Conservation (phyloP, 2,888 invertebrate genomes). For the Thymelicus sylvestris region DNA sequence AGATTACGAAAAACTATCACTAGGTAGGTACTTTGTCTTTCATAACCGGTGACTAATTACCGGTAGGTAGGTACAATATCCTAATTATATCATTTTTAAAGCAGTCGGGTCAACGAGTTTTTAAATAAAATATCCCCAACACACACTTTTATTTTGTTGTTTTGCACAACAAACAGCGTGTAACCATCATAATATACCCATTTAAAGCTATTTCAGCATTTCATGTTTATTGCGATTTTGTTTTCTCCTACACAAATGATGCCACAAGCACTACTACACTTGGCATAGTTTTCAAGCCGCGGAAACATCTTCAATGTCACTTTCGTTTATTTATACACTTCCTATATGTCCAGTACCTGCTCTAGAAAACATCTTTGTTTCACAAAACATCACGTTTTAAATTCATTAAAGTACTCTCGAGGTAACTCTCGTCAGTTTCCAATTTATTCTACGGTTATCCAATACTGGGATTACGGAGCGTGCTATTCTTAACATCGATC, state of each 20-base stretch:
- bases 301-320: conserved; percentile 72
- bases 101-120: too few relatives aligned
- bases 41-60: too few relatives aligned
- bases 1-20: too few relatives aligned
- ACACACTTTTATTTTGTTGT: too few relatives aligned
- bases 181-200: neutral
- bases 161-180: neutral
- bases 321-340: conserved; percentile 63
- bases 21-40: too few relatives aligned
- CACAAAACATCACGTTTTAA: conserved; percentile 32
- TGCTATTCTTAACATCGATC: conserved; percentile 13
- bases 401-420: neutral
- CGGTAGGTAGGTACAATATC: too few relatives aligned
- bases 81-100: too few relatives aligned
- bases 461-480: conserved; percentile 12
- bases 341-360: conserved; percentile 46
- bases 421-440: conserved; percentile 16
- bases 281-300: conserved; percentile 61
- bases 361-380: conserved; percentile 33
- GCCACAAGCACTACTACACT: conserved; percentile 46
- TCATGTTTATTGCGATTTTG: conserved; percentile 5
- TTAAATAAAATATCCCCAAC: too few relatives aligned
- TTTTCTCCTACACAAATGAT: conserved; percentile 8
- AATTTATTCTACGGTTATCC: conserved; percentile 10
- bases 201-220: neutral